Conservation (phyloP, 2,797 vertebrate species). For the Enteromius paludinosus region DNA sequence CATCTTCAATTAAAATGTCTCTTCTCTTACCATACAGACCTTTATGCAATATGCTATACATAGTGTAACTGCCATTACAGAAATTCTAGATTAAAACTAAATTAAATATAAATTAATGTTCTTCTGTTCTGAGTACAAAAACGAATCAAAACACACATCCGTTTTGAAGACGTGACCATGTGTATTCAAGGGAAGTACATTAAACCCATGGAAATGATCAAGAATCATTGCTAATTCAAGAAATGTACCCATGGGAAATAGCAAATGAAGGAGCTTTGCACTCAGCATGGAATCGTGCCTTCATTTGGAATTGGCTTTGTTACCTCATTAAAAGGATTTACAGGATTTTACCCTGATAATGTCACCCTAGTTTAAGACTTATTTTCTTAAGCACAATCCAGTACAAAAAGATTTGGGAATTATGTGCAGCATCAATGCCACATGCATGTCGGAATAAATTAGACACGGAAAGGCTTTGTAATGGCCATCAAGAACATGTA, state of each 20-base stretch:
- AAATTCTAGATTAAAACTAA: not conserved
- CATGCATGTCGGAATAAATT: constrained; percentile 31
- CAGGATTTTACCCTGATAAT: constrained; percentile 57
- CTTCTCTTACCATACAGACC: not conserved
- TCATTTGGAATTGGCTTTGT: constrained; percentile 48
- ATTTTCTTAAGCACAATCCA: constrained; percentile 54
- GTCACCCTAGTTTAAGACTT: constrained; percentile 57
- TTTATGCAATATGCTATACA: not conserved
- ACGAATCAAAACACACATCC: not conserved
- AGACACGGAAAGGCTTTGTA: constrained; percentile 13
- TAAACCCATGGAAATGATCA: constrained; percentile 37
- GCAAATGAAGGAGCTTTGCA: constrained; percentile 48
- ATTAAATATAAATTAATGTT: not conserved
- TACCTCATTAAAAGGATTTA: constrained; percentile 64
- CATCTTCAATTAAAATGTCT: not conserved
- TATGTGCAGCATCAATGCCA: constrained; percentile 42
- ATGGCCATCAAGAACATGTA: not conserved
- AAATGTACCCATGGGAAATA: constrained; percentile 34
- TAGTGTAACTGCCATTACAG: not conserved
- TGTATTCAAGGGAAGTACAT: constrained; percentile 33
- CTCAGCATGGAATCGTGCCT: constrained; percentile 52
- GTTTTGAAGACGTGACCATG: constrained; percentile 4
- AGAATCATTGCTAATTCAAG: constrained; percentile 43
- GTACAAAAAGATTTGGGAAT: constrained; percentile 49
- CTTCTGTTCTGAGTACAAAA: not conserved